phyloP scores from a whole-genome alignment of 2,797 vertebrate genomes.

The Streptopelia turtur region DNA sequence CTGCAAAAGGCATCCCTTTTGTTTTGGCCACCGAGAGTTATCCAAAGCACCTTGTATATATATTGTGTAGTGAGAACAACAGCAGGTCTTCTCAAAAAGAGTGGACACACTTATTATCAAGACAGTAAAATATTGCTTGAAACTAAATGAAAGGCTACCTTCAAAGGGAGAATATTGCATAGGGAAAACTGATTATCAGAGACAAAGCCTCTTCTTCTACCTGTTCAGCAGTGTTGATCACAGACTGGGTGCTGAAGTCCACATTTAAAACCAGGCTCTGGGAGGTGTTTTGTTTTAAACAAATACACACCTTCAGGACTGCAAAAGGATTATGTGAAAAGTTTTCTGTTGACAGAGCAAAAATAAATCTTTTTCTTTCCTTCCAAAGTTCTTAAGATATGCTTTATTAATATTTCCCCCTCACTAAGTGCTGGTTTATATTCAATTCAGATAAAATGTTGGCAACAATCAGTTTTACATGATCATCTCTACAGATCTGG shows the following conservation, averaged over 20 bases:
- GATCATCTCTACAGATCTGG: neutral
- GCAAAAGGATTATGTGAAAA: neutral
- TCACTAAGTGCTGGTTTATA: neutral
- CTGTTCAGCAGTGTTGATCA: neutral
- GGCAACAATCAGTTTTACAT: neutral
- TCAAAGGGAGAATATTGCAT: neutral
- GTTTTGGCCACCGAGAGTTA: neutral
- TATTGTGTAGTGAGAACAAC: neutral
- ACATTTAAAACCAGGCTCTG: neutral
- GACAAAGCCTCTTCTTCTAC: neutral
- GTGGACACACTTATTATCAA: neutral
- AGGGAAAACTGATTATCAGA: neutral
- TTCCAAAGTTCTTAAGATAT: neutral
- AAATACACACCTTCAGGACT: neutral
- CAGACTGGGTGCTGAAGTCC: neutral
- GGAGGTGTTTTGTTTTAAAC: neutral
- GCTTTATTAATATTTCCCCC: neutral
- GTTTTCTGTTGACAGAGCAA: neutral
- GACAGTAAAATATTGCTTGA: neutral
- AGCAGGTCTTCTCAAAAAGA: neutral
- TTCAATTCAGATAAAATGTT: neutral
- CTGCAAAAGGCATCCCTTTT: neutral
- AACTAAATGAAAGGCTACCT: neutral
- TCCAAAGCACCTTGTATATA: neutral
- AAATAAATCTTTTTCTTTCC: neutral